These are phyloP conservation scores for Pachycephala philippinensis DNA, from an alignment of 2,113 vertebrate species.

Conservation along the genomic window DNA sequence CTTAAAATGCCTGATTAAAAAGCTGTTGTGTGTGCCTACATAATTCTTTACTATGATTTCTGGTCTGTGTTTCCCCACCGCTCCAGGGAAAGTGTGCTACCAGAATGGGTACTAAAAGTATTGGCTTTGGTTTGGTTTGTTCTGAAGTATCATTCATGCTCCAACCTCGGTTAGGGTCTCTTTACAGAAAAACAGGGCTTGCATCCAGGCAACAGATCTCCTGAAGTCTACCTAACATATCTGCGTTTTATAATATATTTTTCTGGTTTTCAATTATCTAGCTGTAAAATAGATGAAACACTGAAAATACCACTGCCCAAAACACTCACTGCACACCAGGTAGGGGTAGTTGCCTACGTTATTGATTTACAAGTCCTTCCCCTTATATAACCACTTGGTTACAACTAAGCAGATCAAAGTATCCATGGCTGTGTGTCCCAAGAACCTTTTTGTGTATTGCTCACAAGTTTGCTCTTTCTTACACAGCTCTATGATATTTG, in stretches of 20 bases:
- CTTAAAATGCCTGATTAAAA: not conserved
- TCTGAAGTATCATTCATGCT: not conserved
- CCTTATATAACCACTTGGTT: not conserved
- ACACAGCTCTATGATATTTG: not conserved
- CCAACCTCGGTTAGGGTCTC: not conserved
- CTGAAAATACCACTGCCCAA: not conserved
- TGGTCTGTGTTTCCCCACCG: not conserved
- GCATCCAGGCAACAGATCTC: not conserved
- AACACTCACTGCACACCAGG: accelerated
- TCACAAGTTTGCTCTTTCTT: not conserved
- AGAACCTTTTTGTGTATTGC: not conserved
- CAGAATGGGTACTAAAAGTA: not conserved
- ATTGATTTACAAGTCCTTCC: not conserved
- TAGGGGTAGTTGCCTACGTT: accelerated
- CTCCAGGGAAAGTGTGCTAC: not conserved
- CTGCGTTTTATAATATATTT: not conserved
- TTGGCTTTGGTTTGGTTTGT: not conserved
- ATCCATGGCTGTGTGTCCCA: not conserved
- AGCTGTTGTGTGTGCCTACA: not conserved
- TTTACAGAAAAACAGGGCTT: not conserved
- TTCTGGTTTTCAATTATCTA: not conserved
- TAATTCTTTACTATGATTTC: not conserved
- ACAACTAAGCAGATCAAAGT: not conserved
- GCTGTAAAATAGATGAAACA: not conserved
- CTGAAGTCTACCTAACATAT: not conserved